phyloP scores from a whole-genome alignment of 2,113 vertebrate genomes.

The Brachypodius melanocephalos region DNA sequence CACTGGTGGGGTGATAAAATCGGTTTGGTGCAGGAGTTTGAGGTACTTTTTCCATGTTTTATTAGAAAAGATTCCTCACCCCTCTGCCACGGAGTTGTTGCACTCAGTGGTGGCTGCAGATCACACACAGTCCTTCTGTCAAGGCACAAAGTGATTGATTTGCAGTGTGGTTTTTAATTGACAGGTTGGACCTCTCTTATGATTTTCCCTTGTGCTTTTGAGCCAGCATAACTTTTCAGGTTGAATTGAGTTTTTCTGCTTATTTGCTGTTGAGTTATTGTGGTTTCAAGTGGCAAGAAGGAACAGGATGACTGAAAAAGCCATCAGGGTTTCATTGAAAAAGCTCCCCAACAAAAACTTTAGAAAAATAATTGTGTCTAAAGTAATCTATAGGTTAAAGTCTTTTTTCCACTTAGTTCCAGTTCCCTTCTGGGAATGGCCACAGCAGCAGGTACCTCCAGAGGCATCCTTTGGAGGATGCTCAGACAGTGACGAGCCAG shows the following conservation, averaged over 20 bases:
- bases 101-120: not conserved
- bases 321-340: not conserved
- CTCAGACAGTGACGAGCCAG: not conserved
- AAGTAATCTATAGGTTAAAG: not conserved
- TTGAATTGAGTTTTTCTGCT: not conserved
- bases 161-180: not conserved
- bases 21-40: not conserved
- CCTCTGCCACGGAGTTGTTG: fast-evolving
- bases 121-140: not conserved
- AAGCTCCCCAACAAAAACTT: not conserved
- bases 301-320: not conserved
- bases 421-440: not conserved
- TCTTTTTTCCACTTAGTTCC: not conserved
- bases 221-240: not conserved
- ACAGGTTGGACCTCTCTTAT: fast-evolving
- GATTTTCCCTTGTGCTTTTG: not conserved
- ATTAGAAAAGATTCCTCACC: not conserved
- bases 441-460: not conserved
- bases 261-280: not conserved
- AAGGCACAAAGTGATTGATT: not conserved
- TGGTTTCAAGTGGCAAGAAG: not conserved
- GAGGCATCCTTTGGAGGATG: not conserved
- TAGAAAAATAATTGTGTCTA: not conserved
- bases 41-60: not conserved
- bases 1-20: not conserved